These are phyloP conservation scores for Hozukius guyotensis DNA, from an alignment of 2,797 vertebrate genomes.

Conservation along the genomic window DNA sequence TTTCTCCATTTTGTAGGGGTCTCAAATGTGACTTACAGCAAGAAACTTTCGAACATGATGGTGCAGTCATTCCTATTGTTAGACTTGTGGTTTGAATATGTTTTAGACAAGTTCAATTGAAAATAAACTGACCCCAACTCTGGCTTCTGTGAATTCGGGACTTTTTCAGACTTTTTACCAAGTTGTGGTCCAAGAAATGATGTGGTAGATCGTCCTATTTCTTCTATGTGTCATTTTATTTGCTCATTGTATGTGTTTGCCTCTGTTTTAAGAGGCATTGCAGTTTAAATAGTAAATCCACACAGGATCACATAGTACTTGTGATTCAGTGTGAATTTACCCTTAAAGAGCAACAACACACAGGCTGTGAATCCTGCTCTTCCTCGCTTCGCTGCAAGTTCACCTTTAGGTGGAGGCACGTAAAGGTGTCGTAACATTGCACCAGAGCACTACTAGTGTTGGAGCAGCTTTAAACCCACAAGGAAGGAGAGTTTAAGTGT, in stretches of 20 bases:
- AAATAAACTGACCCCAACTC: not conserved
- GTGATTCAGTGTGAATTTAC: slow-evolving; percentile 14
- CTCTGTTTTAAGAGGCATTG: slow-evolving; percentile 79
- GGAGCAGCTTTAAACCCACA: not conserved
- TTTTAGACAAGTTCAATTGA: not conserved
- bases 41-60: not conserved
- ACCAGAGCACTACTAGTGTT: not conserved
- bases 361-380: not conserved
- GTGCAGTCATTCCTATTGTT: not conserved
- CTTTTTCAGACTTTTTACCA: not conserved
- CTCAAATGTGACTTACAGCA: not conserved
- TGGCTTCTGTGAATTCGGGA: not conserved
- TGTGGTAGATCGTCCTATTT: slow-evolving; percentile 21
- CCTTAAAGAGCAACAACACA: not conserved
- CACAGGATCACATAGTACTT: slow-evolving; percentile 1
- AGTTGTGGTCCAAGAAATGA: slow-evolving; percentile 1
- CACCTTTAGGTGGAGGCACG: not conserved
- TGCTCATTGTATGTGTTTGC: slow-evolving; percentile 39
- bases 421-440: not conserved
- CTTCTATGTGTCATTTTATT: slow-evolving; percentile 26
- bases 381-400: not conserved
- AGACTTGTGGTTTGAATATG: slow-evolving; percentile 26
- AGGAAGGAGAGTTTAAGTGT: not conserved
- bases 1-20: not conserved
- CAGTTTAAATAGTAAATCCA: slow-evolving; percentile 27